A percentile compares a stretch with the other conserved stretches of the same genome.
Evolutionary conservation across 2,113 vertebrate species (phyloP).

Genomic region (Erythrocercus mccallii): DNA sequence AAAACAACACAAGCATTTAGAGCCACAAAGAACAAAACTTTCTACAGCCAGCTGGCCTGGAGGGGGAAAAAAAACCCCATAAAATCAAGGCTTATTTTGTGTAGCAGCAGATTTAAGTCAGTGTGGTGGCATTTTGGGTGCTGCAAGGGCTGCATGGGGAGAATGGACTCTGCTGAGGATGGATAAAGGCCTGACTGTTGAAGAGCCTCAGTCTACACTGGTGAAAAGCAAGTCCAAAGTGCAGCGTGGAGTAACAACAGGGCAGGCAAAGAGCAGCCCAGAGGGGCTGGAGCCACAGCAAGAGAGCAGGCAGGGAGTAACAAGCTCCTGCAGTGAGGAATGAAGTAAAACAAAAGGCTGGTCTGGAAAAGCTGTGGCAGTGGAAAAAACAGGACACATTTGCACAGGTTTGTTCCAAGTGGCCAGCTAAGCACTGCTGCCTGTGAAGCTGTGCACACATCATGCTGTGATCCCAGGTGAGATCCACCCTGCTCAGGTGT

Average conservation of each 20-base stretch:
- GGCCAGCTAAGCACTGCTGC: not conserved
- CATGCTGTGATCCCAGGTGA: not conserved
- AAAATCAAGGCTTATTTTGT: not conserved
- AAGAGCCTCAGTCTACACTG: not conserved
- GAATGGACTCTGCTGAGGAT: not conserved
- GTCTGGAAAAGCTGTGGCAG: conserved; percentile 13
- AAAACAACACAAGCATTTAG: conserved; percentile 1
- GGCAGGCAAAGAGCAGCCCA: not conserved
- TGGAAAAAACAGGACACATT: not conserved
- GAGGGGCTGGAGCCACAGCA: not conserved
- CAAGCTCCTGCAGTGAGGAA: conserved; percentile 28
- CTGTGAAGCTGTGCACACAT: not conserved
- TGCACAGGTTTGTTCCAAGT: conserved; percentile 23
- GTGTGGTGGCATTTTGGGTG: conserved; percentile 6
- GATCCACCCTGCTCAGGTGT: not conserved
- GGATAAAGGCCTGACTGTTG: conserved; percentile 21
- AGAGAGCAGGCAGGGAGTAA: conserved; percentile 2
- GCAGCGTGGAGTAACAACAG: not conserved
- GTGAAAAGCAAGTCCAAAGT: not conserved
- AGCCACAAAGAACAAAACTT: conserved; percentile 5
- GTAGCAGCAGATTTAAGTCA: conserved; percentile 26
- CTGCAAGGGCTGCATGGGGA: not conserved
- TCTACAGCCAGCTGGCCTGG: not conserved
- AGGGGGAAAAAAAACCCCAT: fast-evolving
- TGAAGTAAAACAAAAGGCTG: conserved; percentile 23